Evolutionary conservation across 2,113 vertebrate genomes (phyloP).

Genomic region (Alethe castanea): DNA sequence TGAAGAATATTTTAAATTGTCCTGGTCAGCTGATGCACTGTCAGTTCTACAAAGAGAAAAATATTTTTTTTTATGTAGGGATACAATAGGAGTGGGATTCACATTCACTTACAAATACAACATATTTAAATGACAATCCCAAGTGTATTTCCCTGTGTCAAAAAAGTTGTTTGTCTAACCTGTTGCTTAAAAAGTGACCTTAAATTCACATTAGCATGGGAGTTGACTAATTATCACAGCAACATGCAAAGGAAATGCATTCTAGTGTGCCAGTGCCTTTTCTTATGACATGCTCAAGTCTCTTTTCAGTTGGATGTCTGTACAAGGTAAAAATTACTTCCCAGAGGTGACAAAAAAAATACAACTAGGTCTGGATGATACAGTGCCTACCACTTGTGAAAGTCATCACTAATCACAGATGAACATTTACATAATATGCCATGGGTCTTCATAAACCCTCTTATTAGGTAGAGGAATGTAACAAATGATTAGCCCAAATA

Average conservation of each 20-base stretch:
- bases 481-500: background rate
- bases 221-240: background rate
- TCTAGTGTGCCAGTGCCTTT: background rate
- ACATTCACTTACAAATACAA: slow-evolving; percentile 27
- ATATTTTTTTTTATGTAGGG: slow-evolving; percentile 17
- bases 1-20: slow-evolving; percentile 89
- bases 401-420: background rate
- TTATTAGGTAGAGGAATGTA: background rate
- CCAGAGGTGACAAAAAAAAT: background rate
- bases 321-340: background rate
- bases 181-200: background rate
- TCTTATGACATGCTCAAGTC: background rate
- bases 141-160: background rate
- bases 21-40: slow-evolving; percentile 90
- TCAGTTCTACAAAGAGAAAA: slow-evolving; percentile 85
- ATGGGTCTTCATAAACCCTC: background rate
- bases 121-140: slow-evolving; percentile 5
- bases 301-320: background rate
- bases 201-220: background rate
- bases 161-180: background rate
- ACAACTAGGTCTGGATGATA: background rate
- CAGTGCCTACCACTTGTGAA: background rate
- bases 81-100: slow-evolving; percentile 16
- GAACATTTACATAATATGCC: background rate
- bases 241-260: background rate